These are phyloP conservation scores for Adelphocoris suturalis DNA, from an alignment of 2,888 invertebrate genomes.

Conservation along the genomic window DNA sequence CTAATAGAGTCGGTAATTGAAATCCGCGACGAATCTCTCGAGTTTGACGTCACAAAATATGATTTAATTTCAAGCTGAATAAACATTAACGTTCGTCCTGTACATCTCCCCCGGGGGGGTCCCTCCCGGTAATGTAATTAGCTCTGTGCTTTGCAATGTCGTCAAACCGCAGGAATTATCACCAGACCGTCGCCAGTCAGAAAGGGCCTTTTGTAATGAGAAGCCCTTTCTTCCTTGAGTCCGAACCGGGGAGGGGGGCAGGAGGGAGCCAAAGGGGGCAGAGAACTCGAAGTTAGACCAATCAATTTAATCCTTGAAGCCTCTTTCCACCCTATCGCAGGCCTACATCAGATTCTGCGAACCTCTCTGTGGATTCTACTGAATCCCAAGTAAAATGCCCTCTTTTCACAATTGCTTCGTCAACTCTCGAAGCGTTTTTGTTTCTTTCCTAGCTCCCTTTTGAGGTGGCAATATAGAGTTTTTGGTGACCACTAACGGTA, in stretches of 20 bases:
- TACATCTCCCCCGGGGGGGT: background rate
- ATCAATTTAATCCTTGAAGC: slow-evolving; percentile 26
- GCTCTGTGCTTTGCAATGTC: slow-evolving; percentile 7
- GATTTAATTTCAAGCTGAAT: background rate
- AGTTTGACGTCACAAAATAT: background rate
- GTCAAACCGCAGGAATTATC: slow-evolving; percentile 30
- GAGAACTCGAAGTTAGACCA: background rate
- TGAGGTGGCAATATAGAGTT: too few species aligned
- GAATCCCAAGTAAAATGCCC: background rate
- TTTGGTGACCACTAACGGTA: too few species aligned
- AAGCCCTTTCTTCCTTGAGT: background rate
- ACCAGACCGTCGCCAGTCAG: background rate
- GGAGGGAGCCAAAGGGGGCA: too few species aligned
- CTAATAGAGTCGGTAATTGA: too few species aligned
- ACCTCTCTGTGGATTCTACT: background rate
- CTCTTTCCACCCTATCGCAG: background rate
- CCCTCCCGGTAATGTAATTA: slow-evolving; percentile 19
- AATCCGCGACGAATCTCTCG: too few species aligned
- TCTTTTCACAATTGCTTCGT: background rate
- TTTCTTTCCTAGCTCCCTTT: too few species aligned
- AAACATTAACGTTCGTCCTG: background rate
- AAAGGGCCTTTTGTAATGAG: slow-evolving; percentile 21
- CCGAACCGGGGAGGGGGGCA: too few species aligned
- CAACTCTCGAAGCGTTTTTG: background rate
- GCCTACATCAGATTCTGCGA: background rate